Evolutionary conservation across 1,140 invertebrate species (phyloP), one percentile per base, ranked within the genome.

Genomic region (Camponotus floridanus): DNA sequence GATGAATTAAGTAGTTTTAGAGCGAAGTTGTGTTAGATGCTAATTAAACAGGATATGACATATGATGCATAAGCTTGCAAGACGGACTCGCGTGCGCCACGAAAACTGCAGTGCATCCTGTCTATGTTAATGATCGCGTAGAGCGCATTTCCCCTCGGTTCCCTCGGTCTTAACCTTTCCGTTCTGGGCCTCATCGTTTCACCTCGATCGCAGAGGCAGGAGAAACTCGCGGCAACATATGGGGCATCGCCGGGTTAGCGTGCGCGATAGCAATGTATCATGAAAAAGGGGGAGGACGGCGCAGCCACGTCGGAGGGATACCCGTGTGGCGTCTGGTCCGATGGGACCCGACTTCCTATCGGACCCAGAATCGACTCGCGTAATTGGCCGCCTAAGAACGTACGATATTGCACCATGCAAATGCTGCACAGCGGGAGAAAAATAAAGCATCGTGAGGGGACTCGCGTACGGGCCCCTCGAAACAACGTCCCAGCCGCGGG

Each of bases 401-500:
- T 93, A 94, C 93, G 92, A 94, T 94, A 95, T 95, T 94, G 93
- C 94, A 94, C 94, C 94, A 95, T 95, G 94, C 94, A 95, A 95
- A 95, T 95, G 76, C 91, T 84, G 86, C 76, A 62, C 83, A 71
- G 67, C 51, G 64, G n/a, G 21, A 67, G 11, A 45, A 88, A 92
- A 92, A 93, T 92, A 94, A 93, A 93, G 86, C 88, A 87, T 51
- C 76, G 59, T 48, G 84, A 86, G 57, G 39, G 13, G n/a, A 31
- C n/a, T 39, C 62, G 73, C 55, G 76, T 33, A 51, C 21, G 42
- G 45, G 45, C 15, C 57, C 87, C 76, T 78, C 39, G n/a, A 39
- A 67, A 85, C 80, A 85, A 88, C 87, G 70, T 83, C 51, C 51
- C 39, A 64, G 74, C 64, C 70, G 65, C 51, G 26, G 51, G 15